Evolutionary conservation across 2,113 vertebrate species (phyloP).

Genomic region (Megaptera novaeangliae): DNA sequence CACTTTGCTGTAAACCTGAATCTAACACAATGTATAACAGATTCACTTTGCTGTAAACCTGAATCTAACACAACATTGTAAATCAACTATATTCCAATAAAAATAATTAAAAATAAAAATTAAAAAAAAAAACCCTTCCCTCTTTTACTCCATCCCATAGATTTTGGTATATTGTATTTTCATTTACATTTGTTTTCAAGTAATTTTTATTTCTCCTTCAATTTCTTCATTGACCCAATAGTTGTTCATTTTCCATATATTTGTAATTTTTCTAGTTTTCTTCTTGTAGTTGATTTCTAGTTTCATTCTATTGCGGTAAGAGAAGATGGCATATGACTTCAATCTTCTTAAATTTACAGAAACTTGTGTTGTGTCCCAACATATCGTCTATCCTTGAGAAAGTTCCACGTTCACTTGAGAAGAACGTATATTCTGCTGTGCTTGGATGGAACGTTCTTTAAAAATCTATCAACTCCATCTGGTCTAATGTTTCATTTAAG

Average conservation of each 20-base stretch:
- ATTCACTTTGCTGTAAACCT: too few relatives aligned
- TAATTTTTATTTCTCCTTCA: too few relatives aligned
- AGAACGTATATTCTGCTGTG: background rate
- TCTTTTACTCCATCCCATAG: too few relatives aligned
- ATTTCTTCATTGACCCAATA: background rate
- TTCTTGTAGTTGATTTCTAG: background rate
- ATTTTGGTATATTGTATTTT: too few relatives aligned
- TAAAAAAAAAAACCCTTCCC: too few relatives aligned
- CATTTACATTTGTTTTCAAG: too few relatives aligned
- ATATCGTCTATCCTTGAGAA: background rate
- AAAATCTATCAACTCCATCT: background rate
- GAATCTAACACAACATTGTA: too few relatives aligned
- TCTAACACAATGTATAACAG: too few relatives aligned
- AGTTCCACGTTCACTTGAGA: background rate
- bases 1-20: too few relatives aligned
- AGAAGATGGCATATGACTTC: background rate
- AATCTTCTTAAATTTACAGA: background rate
- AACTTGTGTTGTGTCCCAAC: background rate
- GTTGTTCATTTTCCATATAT: background rate
- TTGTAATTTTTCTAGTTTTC: background rate
- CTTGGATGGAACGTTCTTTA: background rate
- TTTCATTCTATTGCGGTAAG: background rate
- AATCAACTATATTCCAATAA: too few relatives aligned
- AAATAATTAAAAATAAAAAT: too few relatives aligned
- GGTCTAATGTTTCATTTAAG: background rate